Base-by-base conservation (phyloP, 2,113 vertebrate genomes). In the Hystrix brachyura region DNA sequence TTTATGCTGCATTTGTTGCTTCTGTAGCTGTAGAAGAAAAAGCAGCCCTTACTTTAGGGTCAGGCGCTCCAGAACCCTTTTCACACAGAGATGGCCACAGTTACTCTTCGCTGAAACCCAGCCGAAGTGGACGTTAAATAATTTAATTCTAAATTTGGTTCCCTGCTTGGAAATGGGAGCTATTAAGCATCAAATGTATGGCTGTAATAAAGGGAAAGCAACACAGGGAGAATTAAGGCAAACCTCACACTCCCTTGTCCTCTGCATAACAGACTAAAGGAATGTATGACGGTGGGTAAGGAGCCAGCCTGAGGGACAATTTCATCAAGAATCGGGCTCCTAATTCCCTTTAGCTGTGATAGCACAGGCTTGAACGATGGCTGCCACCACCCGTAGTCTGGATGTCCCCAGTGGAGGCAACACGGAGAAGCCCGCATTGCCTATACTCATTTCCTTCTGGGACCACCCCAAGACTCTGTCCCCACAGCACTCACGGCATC, bases 151-250 rank as follows among this genome's bases (percentile, higher is more conserved):
- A 88, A 69, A 78, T 71, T 27, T 8, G 64, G 34, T 72, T 46
- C 48, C 95, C 79, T 60, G 43, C 71, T 62, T 83, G 88, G 32
- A 96, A 97, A 96, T 4, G 57, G 96, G 90, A 96, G 90, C 80
- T 60, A 79, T 18, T 79, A 57, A 74, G 81, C 43, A 89, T 51
- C 67, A 46, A 94, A 64, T 59, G 82, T 43, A 92, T 5, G 67
- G 57, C 9, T 32, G 67, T 38, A 79, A 96, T 32, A 94, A 96
- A 94, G 87, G 60, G 4, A 94, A 94, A 94, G 62, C 21, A 80
- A 6, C n/a, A 6, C 1, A 2, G 69, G 85, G 90, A 94, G 96
- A 97, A 94, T 74, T 95, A 97, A 95, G 96, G 87, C 90, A 46
- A 51, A 38, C 0, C 0, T 48, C 88, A 43, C 9, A 15, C 65